Percentiles rank a stretch among this genome's conserved stretches.
Evolutionary conservation across 2,113 vertebrate species (phyloP).

Genomic region (Dipodomys merriami): DNA sequence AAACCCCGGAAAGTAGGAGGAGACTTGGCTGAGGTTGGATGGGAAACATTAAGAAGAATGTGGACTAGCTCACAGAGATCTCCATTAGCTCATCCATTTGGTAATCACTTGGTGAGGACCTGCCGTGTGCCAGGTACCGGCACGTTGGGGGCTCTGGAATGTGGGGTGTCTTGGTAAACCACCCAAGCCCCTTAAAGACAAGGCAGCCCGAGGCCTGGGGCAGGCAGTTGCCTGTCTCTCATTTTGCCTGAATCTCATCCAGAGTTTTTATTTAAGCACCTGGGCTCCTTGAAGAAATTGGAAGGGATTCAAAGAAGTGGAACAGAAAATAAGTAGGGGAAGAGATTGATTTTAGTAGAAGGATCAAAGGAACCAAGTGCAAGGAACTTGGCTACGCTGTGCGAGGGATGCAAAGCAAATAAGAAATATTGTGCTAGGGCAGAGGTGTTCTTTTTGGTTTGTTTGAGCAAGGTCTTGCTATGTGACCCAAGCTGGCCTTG

Average conservation of each 20-base stretch:
- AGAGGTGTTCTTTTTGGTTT: background rate
- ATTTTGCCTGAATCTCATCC: conserved; percentile 37
- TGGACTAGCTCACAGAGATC: background rate
- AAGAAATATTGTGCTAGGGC: background rate
- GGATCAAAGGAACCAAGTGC: conserved; percentile 67
- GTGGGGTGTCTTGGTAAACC: background rate
- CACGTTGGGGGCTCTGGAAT: background rate
- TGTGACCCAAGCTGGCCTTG: too few species aligned
- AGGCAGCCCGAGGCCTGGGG: background rate
- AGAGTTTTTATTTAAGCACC: conserved; percentile 31
- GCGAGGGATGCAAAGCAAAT: conserved; percentile 8
- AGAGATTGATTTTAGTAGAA: conserved; percentile 70
- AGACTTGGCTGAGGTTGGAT: background rate
- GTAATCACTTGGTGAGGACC: background rate
- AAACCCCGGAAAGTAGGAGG: background rate
- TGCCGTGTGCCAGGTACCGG: background rate
- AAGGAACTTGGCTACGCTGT: conserved; percentile 32
- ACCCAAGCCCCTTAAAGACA: background rate
- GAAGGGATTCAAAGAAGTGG: conserved; percentile 68
- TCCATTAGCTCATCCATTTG: background rate
- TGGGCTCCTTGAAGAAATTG: conserved; percentile 31
- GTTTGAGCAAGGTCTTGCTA: too few species aligned
- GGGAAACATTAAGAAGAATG: background rate
- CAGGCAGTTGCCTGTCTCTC: background rate
- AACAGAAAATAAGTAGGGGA: conserved; percentile 72